phyloP scores from a whole-genome alignment of 2,113 vertebrate genomes.

The Anhinga rufa region DNA sequence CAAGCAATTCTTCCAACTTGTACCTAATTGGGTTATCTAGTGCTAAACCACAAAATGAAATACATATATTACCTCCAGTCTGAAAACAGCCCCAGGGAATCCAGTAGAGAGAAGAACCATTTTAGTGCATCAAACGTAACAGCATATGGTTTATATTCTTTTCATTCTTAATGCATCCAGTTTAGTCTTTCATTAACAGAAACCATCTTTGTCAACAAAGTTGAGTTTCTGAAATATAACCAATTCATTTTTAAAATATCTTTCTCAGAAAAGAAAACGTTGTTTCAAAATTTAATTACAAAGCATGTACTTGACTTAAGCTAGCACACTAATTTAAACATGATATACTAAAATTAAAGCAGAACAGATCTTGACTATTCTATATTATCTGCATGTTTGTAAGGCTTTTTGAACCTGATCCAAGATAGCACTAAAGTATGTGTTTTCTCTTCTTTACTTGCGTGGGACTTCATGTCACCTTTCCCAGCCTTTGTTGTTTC shows the following conservation, averaged over 20 bases:
- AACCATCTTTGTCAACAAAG: constrained; percentile 20
- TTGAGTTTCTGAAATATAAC: neutral
- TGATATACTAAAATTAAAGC: neutral
- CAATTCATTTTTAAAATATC: neutral
- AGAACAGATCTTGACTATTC: neutral
- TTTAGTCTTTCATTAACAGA: constrained; percentile 27
- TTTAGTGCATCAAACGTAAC: neutral
- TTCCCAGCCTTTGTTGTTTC: neutral
- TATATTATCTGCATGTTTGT: neutral
- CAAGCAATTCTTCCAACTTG: neutral
- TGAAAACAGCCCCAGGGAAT: neutral
- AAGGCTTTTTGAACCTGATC: neutral
- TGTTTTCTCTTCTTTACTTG: neutral
- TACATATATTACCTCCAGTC: neutral
- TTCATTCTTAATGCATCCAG: neutral
- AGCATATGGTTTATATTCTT: constrained; percentile 20
- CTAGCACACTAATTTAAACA: neutral
- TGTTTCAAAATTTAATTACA: neutral
- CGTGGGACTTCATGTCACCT: neutral
- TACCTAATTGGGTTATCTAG: neutral
- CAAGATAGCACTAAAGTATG: neutral
- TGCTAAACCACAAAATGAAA: neutral
- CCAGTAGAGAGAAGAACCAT: neutral
- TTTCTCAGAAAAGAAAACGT: neutral
- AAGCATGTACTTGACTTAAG: neutral